phyloP scores from a whole-genome alignment of 2,888 invertebrate species.

The Lamellibrachia satsuma region DNA sequence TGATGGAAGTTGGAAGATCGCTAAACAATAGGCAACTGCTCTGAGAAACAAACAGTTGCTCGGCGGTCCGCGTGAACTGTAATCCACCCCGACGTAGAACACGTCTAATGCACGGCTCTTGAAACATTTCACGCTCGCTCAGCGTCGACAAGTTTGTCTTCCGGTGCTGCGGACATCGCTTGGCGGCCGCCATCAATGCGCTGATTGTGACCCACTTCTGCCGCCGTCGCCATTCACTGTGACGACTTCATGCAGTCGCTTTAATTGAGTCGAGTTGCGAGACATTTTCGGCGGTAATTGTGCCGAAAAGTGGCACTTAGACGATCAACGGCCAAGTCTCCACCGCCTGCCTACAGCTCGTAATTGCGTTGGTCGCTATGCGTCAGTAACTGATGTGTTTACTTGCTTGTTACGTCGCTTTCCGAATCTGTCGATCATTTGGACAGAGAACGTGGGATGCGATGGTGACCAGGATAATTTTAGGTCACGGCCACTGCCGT shows the following conservation, averaged over 20 bases:
- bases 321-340: neutral
- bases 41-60: neutral
- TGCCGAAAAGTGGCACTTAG: neutral
- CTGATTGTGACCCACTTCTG: neutral
- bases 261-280: neutral
- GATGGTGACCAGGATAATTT: neutral
- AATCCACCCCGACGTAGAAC: neutral
- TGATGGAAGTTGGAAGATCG: neutral
- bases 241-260: constrained; percentile 4
- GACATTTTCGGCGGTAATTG: constrained; percentile 6
- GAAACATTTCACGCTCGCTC: neutral
- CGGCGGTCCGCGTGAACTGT: neutral
- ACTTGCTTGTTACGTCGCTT: neutral
- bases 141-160: neutral
- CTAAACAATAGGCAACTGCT: too few species aligned
- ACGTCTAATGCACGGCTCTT: neutral
- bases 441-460: neutral
- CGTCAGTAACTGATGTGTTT: constrained; percentile 13
- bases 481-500: neutral
- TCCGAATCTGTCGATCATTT: neutral
- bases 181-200: neutral
- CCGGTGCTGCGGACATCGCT: neutral
- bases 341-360: neutral
- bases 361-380: constrained; percentile 13
- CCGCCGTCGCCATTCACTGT: neutral